These are phyloP conservation scores for Fragum whitleyi DNA, from an alignment of 2,888 invertebrate species.

Conservation along the genomic window DNA sequence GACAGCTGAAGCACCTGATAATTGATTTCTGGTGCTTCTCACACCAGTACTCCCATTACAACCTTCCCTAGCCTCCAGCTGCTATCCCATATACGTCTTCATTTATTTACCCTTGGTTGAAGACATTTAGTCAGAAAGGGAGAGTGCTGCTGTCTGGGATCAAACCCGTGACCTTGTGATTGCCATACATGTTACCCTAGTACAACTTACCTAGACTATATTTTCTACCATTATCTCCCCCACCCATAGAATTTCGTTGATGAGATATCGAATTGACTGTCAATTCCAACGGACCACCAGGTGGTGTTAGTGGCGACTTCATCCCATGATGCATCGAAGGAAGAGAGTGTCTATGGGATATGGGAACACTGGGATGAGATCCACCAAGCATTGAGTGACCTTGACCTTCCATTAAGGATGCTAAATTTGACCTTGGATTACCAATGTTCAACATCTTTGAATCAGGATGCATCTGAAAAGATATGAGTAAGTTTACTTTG, in stretches of 20 bases:
- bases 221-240: constrained; percentile 51
- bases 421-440: constrained; percentile 39
- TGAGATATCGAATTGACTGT: constrained; percentile 56
- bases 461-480: constrained; percentile 66
- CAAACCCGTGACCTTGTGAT: too few species aligned
- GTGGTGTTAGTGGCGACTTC: constrained; percentile 63
- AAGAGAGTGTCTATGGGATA: constrained; percentile 59
- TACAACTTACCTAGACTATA: constrained; percentile 55
- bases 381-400: constrained; percentile 55
- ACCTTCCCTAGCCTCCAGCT: too few species aligned
- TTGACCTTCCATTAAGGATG: constrained; percentile 51
- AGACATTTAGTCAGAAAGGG: too few species aligned
- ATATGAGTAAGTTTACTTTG: neutral
- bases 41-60: too few species aligned
- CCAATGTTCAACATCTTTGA: constrained; percentile 60
- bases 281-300: constrained; percentile 61
- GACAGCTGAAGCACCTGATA: too few species aligned
- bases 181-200: too few species aligned
- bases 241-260: constrained; percentile 47
- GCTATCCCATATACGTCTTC: too few species aligned
- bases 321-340: constrained; percentile 62
- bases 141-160: too few species aligned
- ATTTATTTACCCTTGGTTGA: too few species aligned
- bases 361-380: constrained; percentile 48
- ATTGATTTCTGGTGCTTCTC: too few species aligned